Evolutionary conservation across 1,140 invertebrate genomes (phyloP).

Genomic region (Onthophagus taurus): DNA sequence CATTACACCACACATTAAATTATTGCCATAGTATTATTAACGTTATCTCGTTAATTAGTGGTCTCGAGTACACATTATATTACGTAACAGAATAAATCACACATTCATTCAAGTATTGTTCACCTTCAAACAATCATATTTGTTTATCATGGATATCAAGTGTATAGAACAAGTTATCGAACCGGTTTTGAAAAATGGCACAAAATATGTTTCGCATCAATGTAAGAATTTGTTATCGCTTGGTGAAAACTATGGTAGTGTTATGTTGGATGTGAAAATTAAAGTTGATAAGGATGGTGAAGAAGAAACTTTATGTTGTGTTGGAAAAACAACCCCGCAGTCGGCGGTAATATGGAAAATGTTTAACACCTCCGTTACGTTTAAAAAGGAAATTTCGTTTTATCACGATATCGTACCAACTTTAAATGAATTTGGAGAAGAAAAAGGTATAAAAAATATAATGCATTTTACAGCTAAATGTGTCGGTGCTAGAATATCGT

Average conservation of each 20-base stretch:
- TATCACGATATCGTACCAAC: slow-evolving; percentile 24
- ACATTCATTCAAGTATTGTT: too few relatives aligned
- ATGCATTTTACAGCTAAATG: not conserved
- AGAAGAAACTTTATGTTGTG: slow-evolving; percentile 33
- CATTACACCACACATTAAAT: too few relatives aligned
- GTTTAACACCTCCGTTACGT: slow-evolving; percentile 37
- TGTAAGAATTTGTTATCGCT: slow-evolving; percentile 18
- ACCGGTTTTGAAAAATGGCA: not conserved
- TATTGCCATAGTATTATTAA: too few relatives aligned
- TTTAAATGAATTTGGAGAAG: slow-evolving; percentile 23
- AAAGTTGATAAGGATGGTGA: slow-evolving; percentile 20
- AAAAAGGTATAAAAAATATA: slow-evolving; percentile 15
- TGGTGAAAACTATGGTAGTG: slow-evolving; percentile 51
- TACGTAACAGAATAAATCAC: too few relatives aligned
- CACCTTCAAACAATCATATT: too few relatives aligned
- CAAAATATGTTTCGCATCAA: not conserved
- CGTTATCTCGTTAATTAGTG: too few relatives aligned
- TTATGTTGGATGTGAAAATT: slow-evolving; percentile 39
- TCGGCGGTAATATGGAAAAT: slow-evolving; percentile 31
- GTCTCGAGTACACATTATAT: too few relatives aligned
- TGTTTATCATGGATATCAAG: too few relatives aligned
- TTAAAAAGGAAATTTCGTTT: slow-evolving; percentile 35
- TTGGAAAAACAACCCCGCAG: slow-evolving; percentile 39
- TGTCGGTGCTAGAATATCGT: slow-evolving; percentile 2
- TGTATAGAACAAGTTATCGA: not conserved